These are phyloP conservation scores for Cephus rjabovi DNA, from an alignment of 2,888 invertebrate species.

Conservation along the genomic window DNA sequence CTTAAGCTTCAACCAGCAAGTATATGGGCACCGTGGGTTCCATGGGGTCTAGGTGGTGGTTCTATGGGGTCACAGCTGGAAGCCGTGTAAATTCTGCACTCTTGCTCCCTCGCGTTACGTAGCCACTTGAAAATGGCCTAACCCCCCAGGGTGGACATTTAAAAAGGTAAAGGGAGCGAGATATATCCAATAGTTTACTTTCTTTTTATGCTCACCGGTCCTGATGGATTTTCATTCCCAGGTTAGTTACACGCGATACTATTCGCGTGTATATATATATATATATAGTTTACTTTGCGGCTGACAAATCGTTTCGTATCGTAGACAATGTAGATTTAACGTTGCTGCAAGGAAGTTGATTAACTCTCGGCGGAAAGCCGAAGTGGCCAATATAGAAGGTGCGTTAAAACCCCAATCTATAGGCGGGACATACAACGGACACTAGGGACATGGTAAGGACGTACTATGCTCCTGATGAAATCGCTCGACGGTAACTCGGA, in stretches of 20 bases:
- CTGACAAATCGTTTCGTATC: neutral
- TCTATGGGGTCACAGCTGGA: constrained; percentile 58
- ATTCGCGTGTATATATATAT: too few relatives aligned
- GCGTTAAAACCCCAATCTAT: neutral
- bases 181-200: neutral
- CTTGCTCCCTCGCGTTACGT: constrained; percentile 17
- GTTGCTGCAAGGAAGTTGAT: constrained; percentile 2
- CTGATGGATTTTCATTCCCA: neutral
- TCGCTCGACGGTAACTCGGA: neutral
- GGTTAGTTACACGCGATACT: neutral
- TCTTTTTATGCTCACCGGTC: neutral
- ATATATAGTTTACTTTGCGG: neutral
- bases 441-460: neutral
- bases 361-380: neutral
- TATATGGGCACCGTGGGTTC: constrained; percentile 1
- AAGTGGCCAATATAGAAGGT: neutral
- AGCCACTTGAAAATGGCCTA: constrained; percentile 42
- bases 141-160: constrained; percentile 25
- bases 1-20: constrained; percentile 23
- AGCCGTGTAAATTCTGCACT: constrained; percentile 47
- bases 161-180: neutral
- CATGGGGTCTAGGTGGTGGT: constrained; percentile 30
- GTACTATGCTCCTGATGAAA: neutral
- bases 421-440: neutral
- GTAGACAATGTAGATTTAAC: neutral